phyloP scores from a whole-genome alignment of 2,797 vertebrate genomes.

The Melanotaenia parkinsoni region DNA sequence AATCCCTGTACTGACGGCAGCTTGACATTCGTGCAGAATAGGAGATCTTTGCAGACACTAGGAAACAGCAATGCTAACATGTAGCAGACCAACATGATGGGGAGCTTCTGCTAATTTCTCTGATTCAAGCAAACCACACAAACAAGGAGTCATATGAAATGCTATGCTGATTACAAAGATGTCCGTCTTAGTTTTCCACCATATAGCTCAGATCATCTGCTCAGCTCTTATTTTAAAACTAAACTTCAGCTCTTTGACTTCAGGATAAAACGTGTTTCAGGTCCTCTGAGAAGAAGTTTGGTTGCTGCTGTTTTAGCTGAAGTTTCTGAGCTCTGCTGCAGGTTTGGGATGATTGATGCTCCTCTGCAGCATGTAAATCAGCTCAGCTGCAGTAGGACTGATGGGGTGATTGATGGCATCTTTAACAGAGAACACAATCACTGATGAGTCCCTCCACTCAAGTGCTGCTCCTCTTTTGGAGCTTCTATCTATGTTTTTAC shows the following conservation, averaged over 20 bases:
- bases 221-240: too few relatives aligned
- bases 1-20: too few relatives aligned
- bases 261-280: not conserved
- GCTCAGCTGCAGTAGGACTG: slow-evolving; percentile 45
- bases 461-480: slow-evolving; percentile 50
- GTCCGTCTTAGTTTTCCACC: not conserved
- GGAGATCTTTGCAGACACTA: too few relatives aligned
- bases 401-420: slow-evolving; percentile 77
- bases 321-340: slow-evolving; percentile 24
- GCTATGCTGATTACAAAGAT: not conserved
- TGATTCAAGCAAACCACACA: too few relatives aligned
- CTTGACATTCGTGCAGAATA: too few relatives aligned
- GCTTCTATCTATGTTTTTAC: slow-evolving; percentile 64
- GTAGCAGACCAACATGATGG: too few relatives aligned
- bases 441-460: slow-evolving; percentile 54
- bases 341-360: slow-evolving; percentile 61
- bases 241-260: not conserved
- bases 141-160: too few relatives aligned
- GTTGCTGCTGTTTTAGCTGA: too few relatives aligned
- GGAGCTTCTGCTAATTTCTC: too few relatives aligned
- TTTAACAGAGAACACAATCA: slow-evolving; percentile 66
- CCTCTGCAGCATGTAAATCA: slow-evolving; percentile 59
- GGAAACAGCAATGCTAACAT: too few relatives aligned
- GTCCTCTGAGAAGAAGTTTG: too few relatives aligned
- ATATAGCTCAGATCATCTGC: not conserved